phyloP scores from a whole-genome alignment of 2,113 vertebrate species.

The Eptesicus fuscus region DNA sequence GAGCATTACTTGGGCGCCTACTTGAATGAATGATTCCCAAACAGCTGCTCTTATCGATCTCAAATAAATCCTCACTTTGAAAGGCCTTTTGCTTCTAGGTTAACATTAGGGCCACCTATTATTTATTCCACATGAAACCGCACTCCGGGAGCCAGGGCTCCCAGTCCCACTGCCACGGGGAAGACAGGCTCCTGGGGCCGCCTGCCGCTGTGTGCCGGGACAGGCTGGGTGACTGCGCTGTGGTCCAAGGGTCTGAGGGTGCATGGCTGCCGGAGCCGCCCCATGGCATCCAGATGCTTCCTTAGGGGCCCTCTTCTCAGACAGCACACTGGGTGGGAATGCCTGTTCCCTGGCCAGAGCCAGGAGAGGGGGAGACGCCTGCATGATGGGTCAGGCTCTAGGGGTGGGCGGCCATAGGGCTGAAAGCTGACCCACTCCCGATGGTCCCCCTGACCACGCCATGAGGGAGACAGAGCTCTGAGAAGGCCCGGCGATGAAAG shows the following conservation, averaged over 20 bases:
- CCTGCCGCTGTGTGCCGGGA: not conserved
- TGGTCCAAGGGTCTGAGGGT: not conserved
- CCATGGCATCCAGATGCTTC: not conserved
- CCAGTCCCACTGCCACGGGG: not conserved
- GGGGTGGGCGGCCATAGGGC: not conserved
- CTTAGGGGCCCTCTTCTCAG: not conserved
- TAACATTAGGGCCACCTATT: not conserved
- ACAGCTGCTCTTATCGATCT: not conserved
- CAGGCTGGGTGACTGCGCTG: too few species aligned
- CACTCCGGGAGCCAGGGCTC: not conserved
- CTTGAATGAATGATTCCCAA: not conserved
- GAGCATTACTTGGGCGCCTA: not conserved
- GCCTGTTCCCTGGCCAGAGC: not conserved
- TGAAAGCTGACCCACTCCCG: not conserved
- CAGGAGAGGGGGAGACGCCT: not conserved
- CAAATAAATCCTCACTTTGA: not conserved
- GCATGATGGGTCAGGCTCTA: not conserved
- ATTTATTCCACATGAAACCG: not conserved
- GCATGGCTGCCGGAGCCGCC: not conserved
- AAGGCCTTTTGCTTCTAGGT: not conserved
- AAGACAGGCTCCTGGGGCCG: not conserved
- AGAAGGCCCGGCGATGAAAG: not conserved
- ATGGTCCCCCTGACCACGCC: not conserved
- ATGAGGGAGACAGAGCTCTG: not conserved
- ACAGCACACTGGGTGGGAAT: not conserved